Percentiles rank a stretch among this genome's conserved stretches.
Evolutionary conservation across 2,113 vertebrate species (phyloP).

Genomic region (Tamias sibiricus): DNA sequence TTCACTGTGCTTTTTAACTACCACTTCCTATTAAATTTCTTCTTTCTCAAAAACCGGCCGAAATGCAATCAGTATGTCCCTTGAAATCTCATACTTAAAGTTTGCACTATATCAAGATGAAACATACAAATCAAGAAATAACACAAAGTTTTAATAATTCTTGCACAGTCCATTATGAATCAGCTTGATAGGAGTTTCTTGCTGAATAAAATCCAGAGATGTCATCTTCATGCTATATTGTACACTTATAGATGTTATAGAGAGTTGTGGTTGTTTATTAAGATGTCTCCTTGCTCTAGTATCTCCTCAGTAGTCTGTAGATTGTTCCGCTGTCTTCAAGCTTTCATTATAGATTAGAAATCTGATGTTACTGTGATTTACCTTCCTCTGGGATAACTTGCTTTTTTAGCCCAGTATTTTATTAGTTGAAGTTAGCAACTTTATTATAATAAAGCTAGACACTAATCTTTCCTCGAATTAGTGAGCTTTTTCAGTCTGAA

Average conservation of each 20-base stretch:
- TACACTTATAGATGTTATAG: neutral
- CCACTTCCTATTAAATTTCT: neutral
- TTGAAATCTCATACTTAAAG: neutral
- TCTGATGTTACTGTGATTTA: neutral
- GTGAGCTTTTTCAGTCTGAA: neutral
- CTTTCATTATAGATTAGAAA: neutral
- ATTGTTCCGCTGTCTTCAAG: neutral
- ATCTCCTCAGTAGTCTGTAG: neutral
- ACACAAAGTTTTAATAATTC: neutral
- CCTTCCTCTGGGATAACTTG: neutral
- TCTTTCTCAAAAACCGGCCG: neutral
- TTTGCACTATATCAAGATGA: neutral
- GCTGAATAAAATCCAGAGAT: neutral
- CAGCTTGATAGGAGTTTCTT: neutral
- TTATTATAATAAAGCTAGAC: neutral
- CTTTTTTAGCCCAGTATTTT: neutral
- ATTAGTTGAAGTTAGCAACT: neutral
- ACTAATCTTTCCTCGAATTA: neutral
- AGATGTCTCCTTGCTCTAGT: too few species aligned
- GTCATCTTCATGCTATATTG: neutral
- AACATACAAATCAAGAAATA: neutral
- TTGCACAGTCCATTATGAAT: neutral
- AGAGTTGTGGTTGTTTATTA: neutral
- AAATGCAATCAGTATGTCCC: neutral
- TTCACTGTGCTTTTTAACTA: neutral